Percentiles rank a stretch among this genome's conserved stretches.
These are phyloP conservation scores for Chionoecetes opilio DNA, from an alignment of 1,140 invertebrate genomes.

Conservation along the genomic window DNA sequence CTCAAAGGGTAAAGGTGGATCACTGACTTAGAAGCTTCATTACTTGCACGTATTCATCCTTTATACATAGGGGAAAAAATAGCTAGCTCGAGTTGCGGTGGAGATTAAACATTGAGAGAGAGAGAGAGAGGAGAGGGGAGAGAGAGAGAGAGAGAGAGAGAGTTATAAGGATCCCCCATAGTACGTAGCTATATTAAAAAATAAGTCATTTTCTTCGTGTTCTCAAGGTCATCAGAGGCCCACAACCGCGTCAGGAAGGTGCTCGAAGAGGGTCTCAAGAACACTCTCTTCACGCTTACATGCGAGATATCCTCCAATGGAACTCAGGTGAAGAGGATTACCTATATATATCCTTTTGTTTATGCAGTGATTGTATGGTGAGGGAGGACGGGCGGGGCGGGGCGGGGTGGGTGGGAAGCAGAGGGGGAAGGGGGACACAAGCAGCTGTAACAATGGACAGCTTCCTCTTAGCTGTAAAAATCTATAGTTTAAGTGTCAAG, in stretches of 20 bases:
- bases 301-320: too few species aligned
- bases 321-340: background rate
- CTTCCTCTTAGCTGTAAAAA: conserved; percentile 77
- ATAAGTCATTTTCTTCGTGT: too few species aligned
- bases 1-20: too few species aligned
- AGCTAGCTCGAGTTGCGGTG: too few species aligned
- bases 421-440: conserved; percentile 23
- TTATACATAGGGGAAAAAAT: background rate
- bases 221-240: too few species aligned
- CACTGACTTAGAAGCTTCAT: background rate
- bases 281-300: too few species aligned
- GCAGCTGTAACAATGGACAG: conserved; percentile 66
- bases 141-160: conserved; percentile 34
- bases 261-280: background rate
- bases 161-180: background rate
- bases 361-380: background rate
- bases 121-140: background rate
- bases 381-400: background rate
- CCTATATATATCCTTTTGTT: background rate
- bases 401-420: background rate
- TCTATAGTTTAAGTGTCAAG: conserved; percentile 76
- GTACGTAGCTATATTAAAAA: too few species aligned
- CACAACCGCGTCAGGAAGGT: background rate
- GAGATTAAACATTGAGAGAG: background rate
- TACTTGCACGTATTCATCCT: background rate